phyloP scores from a whole-genome alignment of 1,140 invertebrate species.

The Carcinoscorpius rotundicauda region DNA sequence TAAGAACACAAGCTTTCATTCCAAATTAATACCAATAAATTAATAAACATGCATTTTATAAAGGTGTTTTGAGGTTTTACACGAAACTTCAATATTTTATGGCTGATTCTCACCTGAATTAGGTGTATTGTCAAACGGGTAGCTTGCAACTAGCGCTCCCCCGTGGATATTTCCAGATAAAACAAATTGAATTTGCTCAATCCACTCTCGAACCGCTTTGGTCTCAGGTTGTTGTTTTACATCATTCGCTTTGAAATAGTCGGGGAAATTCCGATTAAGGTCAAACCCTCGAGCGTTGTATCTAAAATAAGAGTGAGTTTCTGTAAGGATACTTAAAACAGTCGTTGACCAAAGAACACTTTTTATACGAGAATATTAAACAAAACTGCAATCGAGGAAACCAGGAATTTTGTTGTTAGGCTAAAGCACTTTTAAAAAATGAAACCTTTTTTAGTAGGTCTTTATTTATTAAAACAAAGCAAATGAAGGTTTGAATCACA shows the following conservation, averaged over 20 bases:
- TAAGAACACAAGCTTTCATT: too few species aligned
- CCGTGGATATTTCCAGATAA: slow-evolving; percentile 44
- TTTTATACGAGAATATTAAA: too few species aligned
- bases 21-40: too few species aligned
- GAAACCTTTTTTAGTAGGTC: neutral
- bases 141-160: slow-evolving; percentile 43
- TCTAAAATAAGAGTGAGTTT: slow-evolving; percentile 6
- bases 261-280: slow-evolving; percentile 39
- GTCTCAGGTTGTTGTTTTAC: slow-evolving; percentile 33
- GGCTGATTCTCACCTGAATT: slow-evolving; percentile 8
- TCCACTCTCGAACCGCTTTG: slow-evolving; percentile 33
- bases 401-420: too few species aligned
- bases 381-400: too few species aligned
- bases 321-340: neutral
- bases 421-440: too few species aligned
- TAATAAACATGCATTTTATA: too few species aligned
- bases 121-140: slow-evolving; percentile 37
- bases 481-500: too few species aligned
- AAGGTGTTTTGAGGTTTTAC: too few species aligned
- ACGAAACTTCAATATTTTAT: too few species aligned
- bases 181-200: slow-evolving; percentile 37
- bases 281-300: slow-evolving; percentile 31
- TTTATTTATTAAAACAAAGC: too few species aligned
- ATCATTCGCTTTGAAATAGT: slow-evolving; percentile 28
- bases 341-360: too few species aligned